A percentile compares a stretch with the other conserved stretches of the same genome.
Evolutionary conservation across 1,140 invertebrate species (phyloP).

Genomic region (Spodoptera frugiperda): DNA sequence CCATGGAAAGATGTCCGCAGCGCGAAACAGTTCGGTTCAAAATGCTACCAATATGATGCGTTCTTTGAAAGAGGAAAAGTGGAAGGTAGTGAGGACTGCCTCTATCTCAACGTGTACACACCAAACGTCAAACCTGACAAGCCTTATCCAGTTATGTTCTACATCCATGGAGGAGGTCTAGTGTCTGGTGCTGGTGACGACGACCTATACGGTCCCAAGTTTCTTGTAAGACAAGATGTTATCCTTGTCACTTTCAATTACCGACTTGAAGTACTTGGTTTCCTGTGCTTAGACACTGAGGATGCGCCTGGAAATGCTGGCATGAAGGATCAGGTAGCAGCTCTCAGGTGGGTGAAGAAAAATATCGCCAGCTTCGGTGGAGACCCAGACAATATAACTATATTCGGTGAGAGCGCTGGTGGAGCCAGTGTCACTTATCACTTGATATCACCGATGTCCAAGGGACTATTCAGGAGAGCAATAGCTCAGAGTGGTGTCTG

Average conservation of each 20-base stretch:
- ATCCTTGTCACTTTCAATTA: conserved; percentile 38
- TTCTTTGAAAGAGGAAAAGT: background rate
- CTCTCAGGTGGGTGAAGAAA: conserved; percentile 28
- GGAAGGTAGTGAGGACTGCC: conserved; percentile 25
- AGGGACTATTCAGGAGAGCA: conserved; percentile 37
- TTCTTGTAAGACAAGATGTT: conserved; percentile 36
- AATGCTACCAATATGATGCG: conserved; percentile 9
- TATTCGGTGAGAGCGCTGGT: conserved; percentile 37
- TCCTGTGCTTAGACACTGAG: conserved; percentile 36
- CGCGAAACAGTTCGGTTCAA: conserved; percentile 13
- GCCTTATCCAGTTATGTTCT: conserved; percentile 35
- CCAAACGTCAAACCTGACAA: conserved; percentile 22
- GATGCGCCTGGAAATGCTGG: conserved; percentile 42
- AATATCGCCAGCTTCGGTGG: conserved; percentile 32
- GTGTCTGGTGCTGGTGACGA: conserved; percentile 15
- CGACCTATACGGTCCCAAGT: conserved; percentile 27
- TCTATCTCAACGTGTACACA: conserved; percentile 40
- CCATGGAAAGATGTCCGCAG: conserved; percentile 19
- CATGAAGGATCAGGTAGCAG: conserved; percentile 34
- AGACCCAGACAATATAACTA: conserved; percentile 26
- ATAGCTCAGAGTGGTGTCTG: conserved; percentile 24
- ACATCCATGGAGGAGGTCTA: conserved; percentile 34
- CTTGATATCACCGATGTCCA: conserved; percentile 31
- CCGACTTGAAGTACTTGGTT: conserved; percentile 32
- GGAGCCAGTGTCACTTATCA: conserved; percentile 20